Evolutionary conservation across 2,113 vertebrate species (phyloP), one percentile per base, ranked within the genome.

Genomic region (Ceyx melanurus): DNA sequence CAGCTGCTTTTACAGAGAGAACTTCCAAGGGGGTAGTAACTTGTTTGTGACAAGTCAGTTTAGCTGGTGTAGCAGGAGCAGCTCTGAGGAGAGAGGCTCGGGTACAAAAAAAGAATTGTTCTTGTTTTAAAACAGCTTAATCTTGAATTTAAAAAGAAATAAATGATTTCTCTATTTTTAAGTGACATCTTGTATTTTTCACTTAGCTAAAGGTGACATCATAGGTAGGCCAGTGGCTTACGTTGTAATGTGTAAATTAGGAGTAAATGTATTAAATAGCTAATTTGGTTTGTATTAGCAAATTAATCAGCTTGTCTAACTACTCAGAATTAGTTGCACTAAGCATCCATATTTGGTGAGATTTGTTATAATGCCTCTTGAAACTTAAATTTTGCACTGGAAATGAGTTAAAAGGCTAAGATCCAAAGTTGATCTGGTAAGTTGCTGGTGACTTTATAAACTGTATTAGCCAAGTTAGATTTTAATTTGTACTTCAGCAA

Each of bases 1-100:
- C 5, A 42, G 58, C 35, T 25, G 28, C 42, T 79, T 17, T 23
- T 43, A 43, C 48, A 40, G 45, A 35, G 14, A 3, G 3, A 62
- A 43, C 10, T 42, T 25, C 16, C n/a, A 1, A 0, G 0, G 2
- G n/a, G 22, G 37, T 14, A 28, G 22, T 2, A 4, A 19, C 40
- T 61, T 28, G 9, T n/a, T 53, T 66, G 72, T 80, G 58, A 17
- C n/a, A 42, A 73, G 23, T 28, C 14, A 6, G 25, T 6, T 58
- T 33, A 20, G 35, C 46, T 0, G 0, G 20, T 0, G 58, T 19
- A 37, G 48, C 29, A 15, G 50, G 33, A 70, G 25, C 43, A 10
- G 31, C 43, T 56, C 61, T 0, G 3, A 25, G 35, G 10, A 50
- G 77, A 31, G n/a, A 17, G 51, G 16, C 31, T 65, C 14, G 5